Evolutionary conservation across 2,797 vertebrate genomes (phyloP), one percentile per base, ranked within the genome.

Genomic region (Cyclopterus lumpus): DNA sequence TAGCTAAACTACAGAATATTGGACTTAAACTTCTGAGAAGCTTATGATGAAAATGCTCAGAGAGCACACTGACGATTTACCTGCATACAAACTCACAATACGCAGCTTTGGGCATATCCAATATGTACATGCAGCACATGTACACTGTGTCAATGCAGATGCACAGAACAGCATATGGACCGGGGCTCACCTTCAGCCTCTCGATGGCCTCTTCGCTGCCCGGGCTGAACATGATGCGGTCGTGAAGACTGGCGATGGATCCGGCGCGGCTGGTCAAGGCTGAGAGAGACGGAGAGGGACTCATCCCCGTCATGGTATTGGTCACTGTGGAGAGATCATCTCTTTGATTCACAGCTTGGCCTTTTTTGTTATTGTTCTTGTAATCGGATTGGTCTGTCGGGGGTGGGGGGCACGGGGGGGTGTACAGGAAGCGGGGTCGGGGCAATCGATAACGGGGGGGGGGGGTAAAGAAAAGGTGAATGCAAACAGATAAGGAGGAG

Each of bases 281-380:
- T 0, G 97, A 96, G 79, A 98, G 96, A 71, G 98, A 97, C 62
- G 97, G 97, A 48, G 97, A 99, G 67, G 98, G 97, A 83, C 97
- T 99, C 96, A 99, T 97, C 88, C 97, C 97, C 11, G 96, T 97
- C 85, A 98, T 97, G 87, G 97, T 95, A 66, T 98, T 97, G 95
- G 97, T 98, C 96, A 98, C 98, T 99, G 97, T 96, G 97, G 96
- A 98, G 95, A 98, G 95, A 99, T 96, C 95, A 97, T 94, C 96
- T 89, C 91, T 95, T 94, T 95, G 95, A 95, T 94, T 97, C 95
- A 96, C 92, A 93, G 92, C 91, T 94, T 94, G 93, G 91, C 85
- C 87, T 92, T 89, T 94, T 95, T 89, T 90, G 91, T 96, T 96
- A 96, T 95, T 96, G 95, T 96, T 97, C 95, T 95, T 95, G 95